Evolutionary conservation across 2,888 invertebrate genomes (phyloP), one percentile per base, ranked within the genome.

Genomic region (Andrena fulva): DNA sequence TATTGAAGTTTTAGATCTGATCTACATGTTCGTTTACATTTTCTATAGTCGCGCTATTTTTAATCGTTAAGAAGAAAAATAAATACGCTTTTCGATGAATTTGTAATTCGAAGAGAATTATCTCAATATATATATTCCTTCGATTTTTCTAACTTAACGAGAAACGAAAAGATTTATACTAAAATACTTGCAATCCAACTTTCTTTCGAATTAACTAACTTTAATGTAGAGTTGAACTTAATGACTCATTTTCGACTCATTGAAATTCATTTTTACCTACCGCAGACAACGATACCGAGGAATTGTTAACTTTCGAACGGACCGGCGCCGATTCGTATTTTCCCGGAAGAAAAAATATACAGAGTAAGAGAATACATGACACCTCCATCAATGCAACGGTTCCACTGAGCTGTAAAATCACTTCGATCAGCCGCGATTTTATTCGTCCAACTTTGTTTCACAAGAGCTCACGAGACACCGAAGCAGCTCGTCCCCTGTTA

Each of bases 291-390:
- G 78, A 48, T 20, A 35, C 8, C 0, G 68, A 63, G 8, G 31
- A n/a, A 1, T n/a, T 48, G 29, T 48, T 59, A 27, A 24, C 7
- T 2, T 56, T 48, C 8, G 68, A 24, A 12, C 16, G 5, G 35
- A 73, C 42, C 27, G 77, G 73, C 59, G 33, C 68, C 48, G 69
- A 73, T 50, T 73, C 42, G 42, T 50, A 64, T 24, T 56, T 56
- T 48, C 59, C 63, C 42, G 24, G 16, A 50, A 69, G 31, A 29
- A 69, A 62, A 29, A 68, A 6, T 3, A 79, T n/a, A n/a, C n/a
- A 48, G 10, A 79, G 29, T 48, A 54, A 69, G 20, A 69, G 12
- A 16, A 63, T 52, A 7, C 20, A 66, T 7, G 7, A 35, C 29
- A 68, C 54, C 54, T 56, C 56, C 63, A 48, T 56, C 10, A 63